Base-by-base conservation (phyloP, 1,140 invertebrate species). In the Meloidogyne exigua region DNA sequence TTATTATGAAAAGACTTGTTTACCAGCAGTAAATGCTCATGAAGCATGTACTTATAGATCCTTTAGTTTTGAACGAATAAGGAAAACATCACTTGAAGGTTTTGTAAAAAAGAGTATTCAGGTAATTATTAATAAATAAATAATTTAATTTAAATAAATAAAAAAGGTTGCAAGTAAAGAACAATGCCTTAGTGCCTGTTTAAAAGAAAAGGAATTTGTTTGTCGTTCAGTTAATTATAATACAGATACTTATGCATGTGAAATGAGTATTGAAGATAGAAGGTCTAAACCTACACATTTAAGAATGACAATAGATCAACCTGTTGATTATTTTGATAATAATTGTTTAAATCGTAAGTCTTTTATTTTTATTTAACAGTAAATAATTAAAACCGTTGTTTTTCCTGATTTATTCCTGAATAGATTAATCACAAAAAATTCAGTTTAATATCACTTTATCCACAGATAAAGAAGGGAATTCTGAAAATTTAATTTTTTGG, bases 211-310 rank as follows among this genome's bases (percentile, higher is more conserved):
- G 49, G 86, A 87, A 68, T 87, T 87, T 69, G 82, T 87, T 9
- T 87, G 85, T 73, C 85, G 87, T 18, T 87, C 85, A 36, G 86
- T 87, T 26, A 87, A 87, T 75, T 87, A 87, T 84, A 88, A 87
- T 66, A 88, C 88, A 67, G 85, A 87, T 26, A 79, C 32, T n/a
- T 87, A 85, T 75, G 75, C 83, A n/a, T 87, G 85, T 76, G 85
- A 87, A 69, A 71, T 87, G 63, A 84, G 80, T 25, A 87, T 84
- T 23, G 86, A 87, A 77, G 85, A 87, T 67, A 79, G 87, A 64
- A 79, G 85, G 21, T 87, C 85, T 1, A 87, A 87, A 66, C 85
- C 85, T 18, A 85, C 79, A 18, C 83, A 88, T 76, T 65, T 87
- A 66, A 67, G 84, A 9, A 85, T 83, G 83, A 72, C 83, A 23